Evolutionary conservation across 2,888 invertebrate genomes (phyloP).

Genomic region (Diachrysia chrysitis): DNA sequence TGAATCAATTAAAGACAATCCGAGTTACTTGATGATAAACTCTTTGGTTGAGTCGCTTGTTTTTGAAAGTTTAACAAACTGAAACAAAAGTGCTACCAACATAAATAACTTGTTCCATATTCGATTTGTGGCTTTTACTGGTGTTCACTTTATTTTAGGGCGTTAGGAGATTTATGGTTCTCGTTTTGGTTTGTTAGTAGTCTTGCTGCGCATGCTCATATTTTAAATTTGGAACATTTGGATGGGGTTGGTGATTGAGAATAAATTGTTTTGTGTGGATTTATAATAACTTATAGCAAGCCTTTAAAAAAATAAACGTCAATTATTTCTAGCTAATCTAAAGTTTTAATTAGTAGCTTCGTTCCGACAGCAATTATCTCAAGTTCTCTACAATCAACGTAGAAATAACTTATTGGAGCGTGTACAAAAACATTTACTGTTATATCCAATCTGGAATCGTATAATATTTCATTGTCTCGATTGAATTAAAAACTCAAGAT

Average conservation of each 20-base stretch:
- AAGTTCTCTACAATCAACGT: background rate
- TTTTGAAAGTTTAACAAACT: slow-evolving; percentile 31
- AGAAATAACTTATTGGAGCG: slow-evolving; percentile 18
- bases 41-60: slow-evolving; percentile 22
- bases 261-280: background rate
- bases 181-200: slow-evolving; percentile 26
- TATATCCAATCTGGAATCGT: slow-evolving; percentile 25
- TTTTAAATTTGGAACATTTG: slow-evolving; percentile 12
- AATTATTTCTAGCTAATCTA: background rate
- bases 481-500: slow-evolving; percentile 34
- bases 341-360: background rate
- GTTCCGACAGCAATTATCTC: background rate
- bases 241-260: background rate
- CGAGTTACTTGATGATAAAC: slow-evolving; percentile 19
- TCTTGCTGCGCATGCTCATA: slow-evolving; percentile 11
- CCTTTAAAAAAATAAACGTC: background rate
- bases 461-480: slow-evolving; percentile 30
- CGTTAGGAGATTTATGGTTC: slow-evolving; percentile 31
- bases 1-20: slow-evolving; percentile 46
- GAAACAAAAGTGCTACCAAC: slow-evolving; percentile 6
- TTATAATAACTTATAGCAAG: no score
- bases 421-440: slow-evolving; percentile 28
- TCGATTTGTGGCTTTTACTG: slow-evolving; percentile 22
- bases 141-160: slow-evolving; percentile 38
- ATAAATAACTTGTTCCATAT: slow-evolving; percentile 8